Percentiles rank a stretch among this genome's conserved stretches.
phyloP scores from a whole-genome alignment of 1,140 invertebrate genomes.

The Colletes latitarsis region DNA sequence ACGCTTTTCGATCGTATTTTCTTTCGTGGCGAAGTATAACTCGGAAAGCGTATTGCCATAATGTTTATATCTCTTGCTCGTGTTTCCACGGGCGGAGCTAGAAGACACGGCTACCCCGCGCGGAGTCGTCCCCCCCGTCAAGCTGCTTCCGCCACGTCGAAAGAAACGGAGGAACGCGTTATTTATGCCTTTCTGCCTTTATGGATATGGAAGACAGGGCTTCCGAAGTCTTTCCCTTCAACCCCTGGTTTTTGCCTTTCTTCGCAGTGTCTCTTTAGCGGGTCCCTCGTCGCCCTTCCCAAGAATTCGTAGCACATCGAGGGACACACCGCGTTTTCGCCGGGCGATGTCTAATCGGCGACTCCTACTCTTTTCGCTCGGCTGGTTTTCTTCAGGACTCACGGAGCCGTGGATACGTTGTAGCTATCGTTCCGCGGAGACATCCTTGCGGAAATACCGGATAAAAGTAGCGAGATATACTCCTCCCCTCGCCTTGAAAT shows the following conservation, averaged over 20 bases:
- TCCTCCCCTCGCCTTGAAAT: not conserved
- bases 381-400: constrained; percentile 8
- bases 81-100: not conserved
- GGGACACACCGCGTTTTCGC: constrained; percentile 19
- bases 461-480: constrained; percentile 11
- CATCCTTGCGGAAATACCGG: constrained; percentile 25
- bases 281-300: not conserved
- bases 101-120: not conserved
- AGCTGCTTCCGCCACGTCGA: constrained; percentile 33
- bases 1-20: too few species aligned
- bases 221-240: not conserved
- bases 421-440: constrained; percentile 3
- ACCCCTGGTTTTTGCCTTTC: constrained; percentile 7
- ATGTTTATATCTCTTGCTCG: not conserved
- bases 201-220: constrained; percentile 46
- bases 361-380: constrained; percentile 34
- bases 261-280: not conserved
- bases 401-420: not conserved
- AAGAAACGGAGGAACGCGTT: constrained; percentile 55
- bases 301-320: not conserved
- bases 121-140: not conserved
- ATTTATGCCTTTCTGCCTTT: constrained; percentile 60
- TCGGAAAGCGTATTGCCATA: too few species aligned
- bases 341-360: constrained; percentile 49
- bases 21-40: too few species aligned